Evolutionary conservation across 2,888 invertebrate species (phyloP).

Genomic region (Limnephilus lunatus): DNA sequence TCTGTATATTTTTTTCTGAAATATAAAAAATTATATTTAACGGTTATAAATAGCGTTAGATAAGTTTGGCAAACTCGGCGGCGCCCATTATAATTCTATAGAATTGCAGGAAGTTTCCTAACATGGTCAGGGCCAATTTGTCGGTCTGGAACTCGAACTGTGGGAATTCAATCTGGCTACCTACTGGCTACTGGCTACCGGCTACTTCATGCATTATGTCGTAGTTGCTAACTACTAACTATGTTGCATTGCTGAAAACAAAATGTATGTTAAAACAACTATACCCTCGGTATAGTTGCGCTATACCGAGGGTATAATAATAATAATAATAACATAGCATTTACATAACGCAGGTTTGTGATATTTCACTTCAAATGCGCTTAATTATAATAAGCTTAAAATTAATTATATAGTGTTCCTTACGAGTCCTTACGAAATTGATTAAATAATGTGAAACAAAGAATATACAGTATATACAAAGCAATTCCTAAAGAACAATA

Average conservation of each 20-base stretch:
- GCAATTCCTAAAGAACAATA: too few relatives aligned
- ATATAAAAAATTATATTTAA: not conserved
- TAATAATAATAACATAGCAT: too few relatives aligned
- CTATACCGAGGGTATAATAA: not conserved
- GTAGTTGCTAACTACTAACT: not conserved
- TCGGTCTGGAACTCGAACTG: not conserved
- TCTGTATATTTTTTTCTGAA: too few relatives aligned
- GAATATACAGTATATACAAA: too few relatives aligned
- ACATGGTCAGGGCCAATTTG: not conserved
- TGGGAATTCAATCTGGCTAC: not conserved
- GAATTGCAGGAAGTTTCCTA: not conserved
- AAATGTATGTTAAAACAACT: too few relatives aligned
- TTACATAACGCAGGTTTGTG: too few relatives aligned
- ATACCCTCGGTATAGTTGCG: too few relatives aligned
- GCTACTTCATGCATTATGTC: not conserved
- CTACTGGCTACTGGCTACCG: not conserved
- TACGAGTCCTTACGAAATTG: too few relatives aligned
- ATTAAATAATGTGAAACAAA: too few relatives aligned
- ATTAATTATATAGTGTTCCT: too few relatives aligned
- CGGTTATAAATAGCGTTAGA: not conserved
- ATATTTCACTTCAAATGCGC: too few relatives aligned
- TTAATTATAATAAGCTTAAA: too few relatives aligned
- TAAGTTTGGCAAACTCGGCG: not conserved
- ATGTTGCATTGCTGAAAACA: not conserved
- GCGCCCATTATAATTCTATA: not conserved